Evolutionary conservation across 2,888 invertebrate genomes (phyloP).

Genomic region (Calameuta pallipes): DNA sequence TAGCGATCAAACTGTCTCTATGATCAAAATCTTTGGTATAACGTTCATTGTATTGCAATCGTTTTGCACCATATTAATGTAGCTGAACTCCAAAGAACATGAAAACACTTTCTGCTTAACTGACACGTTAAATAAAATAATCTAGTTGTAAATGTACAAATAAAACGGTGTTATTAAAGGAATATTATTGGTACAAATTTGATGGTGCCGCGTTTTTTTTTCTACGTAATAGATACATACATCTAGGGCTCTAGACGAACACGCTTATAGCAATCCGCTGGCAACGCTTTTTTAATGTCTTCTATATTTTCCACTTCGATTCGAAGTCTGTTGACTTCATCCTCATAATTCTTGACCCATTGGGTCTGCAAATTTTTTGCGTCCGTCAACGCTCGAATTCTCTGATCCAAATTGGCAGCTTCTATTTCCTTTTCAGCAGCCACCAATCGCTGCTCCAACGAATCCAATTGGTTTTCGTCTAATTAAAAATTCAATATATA

Average conservation of each 20-base stretch:
- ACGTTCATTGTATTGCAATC: constrained; percentile 53
- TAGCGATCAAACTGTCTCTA: constrained; percentile 23
- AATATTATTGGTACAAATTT: constrained; percentile 21
- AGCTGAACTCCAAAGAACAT: constrained; percentile 16
- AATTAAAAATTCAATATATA: constrained; percentile 1
- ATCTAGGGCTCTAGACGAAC: constrained; percentile 77
- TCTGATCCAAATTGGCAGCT: constrained; percentile 80
- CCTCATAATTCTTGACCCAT: constrained; percentile 83
- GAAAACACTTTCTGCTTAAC: constrained; percentile 17
- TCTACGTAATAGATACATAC: not conserved
- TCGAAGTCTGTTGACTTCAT: constrained; percentile 77
- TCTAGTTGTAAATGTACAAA: constrained; percentile 28
- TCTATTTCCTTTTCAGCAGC: constrained; percentile 78
- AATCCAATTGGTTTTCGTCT: constrained; percentile 75
- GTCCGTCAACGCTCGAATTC: constrained; percentile 79
- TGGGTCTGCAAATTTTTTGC: constrained; percentile 71
- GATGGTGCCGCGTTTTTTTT: not conserved
- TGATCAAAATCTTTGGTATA: constrained; percentile 62
- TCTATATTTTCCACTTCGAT: constrained; percentile 86
- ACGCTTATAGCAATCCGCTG: constrained; percentile 83
- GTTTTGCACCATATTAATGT: constrained; percentile 17
- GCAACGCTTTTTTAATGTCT: constrained; percentile 83
- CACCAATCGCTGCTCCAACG: constrained; percentile 75
- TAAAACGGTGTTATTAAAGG: constrained; percentile 17
- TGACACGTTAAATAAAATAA: constrained; percentile 31